These are phyloP conservation scores for Danaus chrysippus DNA, from an alignment of 2,888 invertebrate genomes.

Conservation along the genomic window DNA sequence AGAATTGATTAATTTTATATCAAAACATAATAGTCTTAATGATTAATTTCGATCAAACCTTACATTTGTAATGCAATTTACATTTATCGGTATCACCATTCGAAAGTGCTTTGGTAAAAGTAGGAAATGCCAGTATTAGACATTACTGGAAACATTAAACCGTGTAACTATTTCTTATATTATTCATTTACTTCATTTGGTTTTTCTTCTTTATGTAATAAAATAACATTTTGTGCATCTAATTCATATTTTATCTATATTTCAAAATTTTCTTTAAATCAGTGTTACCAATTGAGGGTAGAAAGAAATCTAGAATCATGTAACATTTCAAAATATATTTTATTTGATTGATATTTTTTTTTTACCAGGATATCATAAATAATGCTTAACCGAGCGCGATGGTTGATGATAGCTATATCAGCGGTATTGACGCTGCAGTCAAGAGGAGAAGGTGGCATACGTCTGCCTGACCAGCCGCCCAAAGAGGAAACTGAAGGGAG, in stretches of 20 bases:
- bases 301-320: too few relatives aligned
- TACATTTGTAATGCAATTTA: neutral
- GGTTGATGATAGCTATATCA: slow-evolving; percentile 75
- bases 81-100: slow-evolving; percentile 17
- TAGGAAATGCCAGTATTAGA: slow-evolving; percentile 28
- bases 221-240: too few relatives aligned
- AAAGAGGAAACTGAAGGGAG: slow-evolving; percentile 60
- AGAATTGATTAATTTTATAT: neutral
- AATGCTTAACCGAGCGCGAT: slow-evolving; percentile 66
- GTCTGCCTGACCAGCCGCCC: slow-evolving; percentile 75
- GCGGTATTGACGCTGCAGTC: slow-evolving; percentile 78
- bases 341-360: slow-evolving; percentile 22
- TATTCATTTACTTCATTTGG: too few relatives aligned
- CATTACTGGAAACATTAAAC: too few relatives aligned
- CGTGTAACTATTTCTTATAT: too few relatives aligned
- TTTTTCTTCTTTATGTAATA: too few relatives aligned
- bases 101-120: slow-evolving; percentile 43
- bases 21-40: neutral
- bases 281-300: too few relatives aligned
- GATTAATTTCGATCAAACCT: neutral
- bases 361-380: slow-evolving; percentile 42
- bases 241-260: too few relatives aligned
- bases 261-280: too few relatives aligned
- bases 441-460: slow-evolving; percentile 78
- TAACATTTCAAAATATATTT: too few relatives aligned